Conservation (phyloP, 2,888 invertebrate genomes). For the Steromphala cineraria region DNA sequence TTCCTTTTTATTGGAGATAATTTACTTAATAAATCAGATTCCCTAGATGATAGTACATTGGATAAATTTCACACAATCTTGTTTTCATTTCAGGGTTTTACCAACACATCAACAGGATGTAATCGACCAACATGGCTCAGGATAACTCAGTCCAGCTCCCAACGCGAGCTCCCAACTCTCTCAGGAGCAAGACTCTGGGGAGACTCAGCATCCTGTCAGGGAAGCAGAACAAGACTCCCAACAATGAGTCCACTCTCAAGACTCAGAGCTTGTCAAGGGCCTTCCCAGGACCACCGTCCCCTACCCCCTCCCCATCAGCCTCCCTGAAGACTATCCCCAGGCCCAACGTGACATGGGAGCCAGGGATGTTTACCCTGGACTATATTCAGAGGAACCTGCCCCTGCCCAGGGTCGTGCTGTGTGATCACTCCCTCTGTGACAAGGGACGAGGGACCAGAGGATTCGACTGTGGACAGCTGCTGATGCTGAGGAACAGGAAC, state of each 20-base stretch:
- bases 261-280: background rate
- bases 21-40: too few species aligned
- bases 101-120: too few species aligned
- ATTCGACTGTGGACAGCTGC: slow-evolving; percentile 59
- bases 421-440: slow-evolving; percentile 29
- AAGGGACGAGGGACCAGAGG: slow-evolving; percentile 33
- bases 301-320: background rate
- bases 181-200: background rate
- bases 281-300: background rate
- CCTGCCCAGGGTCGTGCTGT: slow-evolving; percentile 55
- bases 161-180: background rate
- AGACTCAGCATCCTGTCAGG: background rate
- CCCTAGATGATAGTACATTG: too few species aligned
- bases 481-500: slow-evolving; percentile 57
- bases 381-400: background rate
- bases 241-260: background rate
- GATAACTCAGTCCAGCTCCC: background rate
- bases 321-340: background rate
- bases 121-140: background rate
- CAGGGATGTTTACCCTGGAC: slow-evolving; percentile 42
- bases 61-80: too few species aligned
- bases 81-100: too few species aligned
- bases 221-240: background rate
- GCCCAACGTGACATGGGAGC: slow-evolving; percentile 32
- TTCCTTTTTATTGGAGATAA: too few species aligned